Percentiles rank a stretch among this genome's conserved stretches.
phyloP scores from a whole-genome alignment of 2,797 vertebrate genomes.

The Ceryle rudis region DNA sequence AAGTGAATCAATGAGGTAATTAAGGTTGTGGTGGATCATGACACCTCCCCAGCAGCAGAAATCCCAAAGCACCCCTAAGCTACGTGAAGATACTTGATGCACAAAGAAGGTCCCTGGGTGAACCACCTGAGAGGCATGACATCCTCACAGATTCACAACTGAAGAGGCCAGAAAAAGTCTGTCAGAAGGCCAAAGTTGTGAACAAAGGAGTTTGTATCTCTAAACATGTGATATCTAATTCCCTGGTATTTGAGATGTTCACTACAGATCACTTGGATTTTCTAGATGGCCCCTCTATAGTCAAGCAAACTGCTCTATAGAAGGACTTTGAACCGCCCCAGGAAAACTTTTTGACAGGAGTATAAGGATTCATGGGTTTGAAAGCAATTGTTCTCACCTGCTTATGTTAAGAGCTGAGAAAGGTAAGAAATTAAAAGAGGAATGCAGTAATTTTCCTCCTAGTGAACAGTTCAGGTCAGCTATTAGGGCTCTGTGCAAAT shows the following conservation, averaged over 20 bases:
- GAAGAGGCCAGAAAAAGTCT: neutral
- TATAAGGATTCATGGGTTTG: neutral
- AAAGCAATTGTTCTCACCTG: neutral
- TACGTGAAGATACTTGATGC: neutral
- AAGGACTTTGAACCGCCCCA: neutral
- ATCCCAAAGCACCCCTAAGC: neutral
- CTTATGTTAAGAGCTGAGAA: neutral
- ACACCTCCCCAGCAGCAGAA: neutral
- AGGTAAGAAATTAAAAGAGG: neutral
- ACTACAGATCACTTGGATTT: neutral
- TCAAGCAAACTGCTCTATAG: neutral
- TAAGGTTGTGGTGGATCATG: neutral
- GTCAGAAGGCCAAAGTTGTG: neutral
- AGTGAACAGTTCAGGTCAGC: neutral
- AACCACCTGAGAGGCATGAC: neutral
- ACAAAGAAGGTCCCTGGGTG: neutral
- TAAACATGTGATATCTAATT: neutral
- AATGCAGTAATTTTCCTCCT: conserved; percentile 2
- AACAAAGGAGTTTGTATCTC: neutral
- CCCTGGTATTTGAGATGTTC: neutral
- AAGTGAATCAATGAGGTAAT: neutral
- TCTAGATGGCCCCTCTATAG: neutral
- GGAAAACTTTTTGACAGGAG: neutral
- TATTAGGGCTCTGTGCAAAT: neutral
- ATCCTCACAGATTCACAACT: neutral